phyloP scores from a whole-genome alignment of 2,113 vertebrate genomes.

The Arenaria interpres region DNA sequence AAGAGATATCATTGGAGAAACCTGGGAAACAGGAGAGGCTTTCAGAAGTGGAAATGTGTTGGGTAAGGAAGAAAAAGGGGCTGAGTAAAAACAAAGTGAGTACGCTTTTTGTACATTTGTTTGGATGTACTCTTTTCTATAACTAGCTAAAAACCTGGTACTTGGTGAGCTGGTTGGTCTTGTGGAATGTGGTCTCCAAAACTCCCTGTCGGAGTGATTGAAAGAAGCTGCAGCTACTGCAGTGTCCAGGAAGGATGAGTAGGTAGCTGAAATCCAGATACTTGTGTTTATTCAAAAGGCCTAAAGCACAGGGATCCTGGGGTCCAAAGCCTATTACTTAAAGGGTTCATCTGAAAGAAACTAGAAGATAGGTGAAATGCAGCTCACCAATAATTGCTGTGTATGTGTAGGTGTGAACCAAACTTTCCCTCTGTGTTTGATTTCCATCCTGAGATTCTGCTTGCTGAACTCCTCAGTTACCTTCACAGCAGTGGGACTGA shows the following conservation, averaged over 20 bases:
- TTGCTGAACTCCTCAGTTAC: background rate
- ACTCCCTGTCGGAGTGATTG: accelerated
- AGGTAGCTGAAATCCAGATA: background rate
- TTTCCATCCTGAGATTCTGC: background rate
- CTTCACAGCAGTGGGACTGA: background rate
- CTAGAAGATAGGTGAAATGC: background rate
- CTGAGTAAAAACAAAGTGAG: background rate
- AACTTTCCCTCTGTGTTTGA: background rate
- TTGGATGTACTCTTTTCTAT: background rate
- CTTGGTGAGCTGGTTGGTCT: background rate
- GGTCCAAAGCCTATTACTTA: background rate
- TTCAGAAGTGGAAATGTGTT: background rate
- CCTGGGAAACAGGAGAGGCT: background rate
- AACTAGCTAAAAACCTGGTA: background rate
- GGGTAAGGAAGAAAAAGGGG: background rate
- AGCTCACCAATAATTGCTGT: background rate
- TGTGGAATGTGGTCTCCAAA: background rate
- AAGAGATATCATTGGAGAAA: background rate
- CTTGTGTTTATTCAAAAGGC: background rate
- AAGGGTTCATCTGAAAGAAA: background rate
- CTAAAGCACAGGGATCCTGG: background rate
- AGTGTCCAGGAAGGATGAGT: background rate
- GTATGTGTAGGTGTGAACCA: background rate
- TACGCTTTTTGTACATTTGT: background rate
- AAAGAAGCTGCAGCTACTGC: background rate